Evolutionary conservation across 2,797 vertebrate species (phyloP), one percentile per base, ranked within the genome.

Genomic region (Sebastes iracundus): DNA sequence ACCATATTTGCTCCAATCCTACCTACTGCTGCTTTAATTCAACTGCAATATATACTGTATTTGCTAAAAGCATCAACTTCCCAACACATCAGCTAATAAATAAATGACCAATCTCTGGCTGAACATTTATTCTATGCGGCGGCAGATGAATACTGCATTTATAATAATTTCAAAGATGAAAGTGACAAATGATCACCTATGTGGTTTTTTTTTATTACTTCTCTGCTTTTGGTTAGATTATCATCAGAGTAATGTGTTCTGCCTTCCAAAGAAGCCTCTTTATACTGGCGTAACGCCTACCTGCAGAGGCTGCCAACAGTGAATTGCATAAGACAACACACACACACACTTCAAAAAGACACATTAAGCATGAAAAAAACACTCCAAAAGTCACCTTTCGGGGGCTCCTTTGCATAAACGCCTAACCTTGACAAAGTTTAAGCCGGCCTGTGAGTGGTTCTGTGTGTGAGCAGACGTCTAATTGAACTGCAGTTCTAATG

Each of bases 401-500:
- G 52, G 46, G 20, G 6, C 32, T 59, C 27, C 32, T 87, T 69
- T 87, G 70, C 84, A 73, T 83, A 70, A 79, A 84, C 2, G 23
- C 9, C 32, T 67, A 67, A 85, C 79, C 83, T 83, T 80, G 83
- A 64, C 70, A 78, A 68, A 23, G 66, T 75, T 69, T 59, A 58
- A 16, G 14, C 20, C 38, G 77, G 18, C 52, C 67, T 62, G 13
- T 56, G 55, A 75, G 63, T 66, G 64, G 27, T 69, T 81, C 18
- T 38, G 33, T 33, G 10, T 74, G 55, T 62, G 42, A 84, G 78
- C 85, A 77, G 66, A 77, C 85, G 74, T 70, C 75, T 72, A 35
- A 84, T 58, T 82, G 73, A 80, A 77, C 72, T 78, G 79, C 53
- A 60, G 42, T 27, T 87, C 25, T 82, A 68, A 62, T 72, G 66